A percentile compares a stretch with the other conserved stretches of the same genome.
These are phyloP conservation scores for Patella ulyssiponensis DNA, from an alignment of 2,888 invertebrate species.

Conservation along the genomic window DNA sequence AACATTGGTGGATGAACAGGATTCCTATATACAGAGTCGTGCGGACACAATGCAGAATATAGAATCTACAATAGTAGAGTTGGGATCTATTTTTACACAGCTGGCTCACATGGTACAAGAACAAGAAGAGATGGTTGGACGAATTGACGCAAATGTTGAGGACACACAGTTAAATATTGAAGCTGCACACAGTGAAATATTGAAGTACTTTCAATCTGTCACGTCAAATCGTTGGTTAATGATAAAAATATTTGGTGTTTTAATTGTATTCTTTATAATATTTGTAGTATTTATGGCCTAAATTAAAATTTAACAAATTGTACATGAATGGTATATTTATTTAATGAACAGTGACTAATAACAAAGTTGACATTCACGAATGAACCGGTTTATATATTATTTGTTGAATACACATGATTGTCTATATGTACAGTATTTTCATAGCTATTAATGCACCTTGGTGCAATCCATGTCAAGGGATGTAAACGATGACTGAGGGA, in stretches of 20 bases:
- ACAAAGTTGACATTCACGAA: too few relatives aligned
- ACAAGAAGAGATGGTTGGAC: conserved; percentile 94
- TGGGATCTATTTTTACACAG: conserved; percentile 98
- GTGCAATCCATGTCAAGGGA: too few relatives aligned
- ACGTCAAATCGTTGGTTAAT: conserved; percentile 98
- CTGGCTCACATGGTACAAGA: conserved; percentile 90
- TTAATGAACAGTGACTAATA: not conserved
- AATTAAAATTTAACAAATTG: conserved; percentile 9
- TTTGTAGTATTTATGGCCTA: conserved; percentile 97
- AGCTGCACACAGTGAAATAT: conserved; percentile 95
- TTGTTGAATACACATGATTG: too few relatives aligned
- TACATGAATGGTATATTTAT: not conserved
- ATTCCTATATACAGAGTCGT: conserved; percentile 90
- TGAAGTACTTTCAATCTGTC: conserved; percentile 97
- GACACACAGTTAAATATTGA: conserved; percentile 97
- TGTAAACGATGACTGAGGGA: too few relatives aligned
- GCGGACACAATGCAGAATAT: conserved; percentile 99
- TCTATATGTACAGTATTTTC: too few relatives aligned
- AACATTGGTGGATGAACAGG: conserved; percentile 86
- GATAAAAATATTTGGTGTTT: conserved; percentile 98
- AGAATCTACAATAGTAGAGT: conserved; percentile 97
- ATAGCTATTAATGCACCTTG: too few relatives aligned
- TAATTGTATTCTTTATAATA: conserved; percentile 99
- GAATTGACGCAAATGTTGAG: conserved; percentile 97
- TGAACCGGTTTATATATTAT: too few relatives aligned